These are phyloP conservation scores for Phenganax stokvisi DNA, from an alignment of 92 coral and sea anemone species.

Conservation along the genomic window DNA sequence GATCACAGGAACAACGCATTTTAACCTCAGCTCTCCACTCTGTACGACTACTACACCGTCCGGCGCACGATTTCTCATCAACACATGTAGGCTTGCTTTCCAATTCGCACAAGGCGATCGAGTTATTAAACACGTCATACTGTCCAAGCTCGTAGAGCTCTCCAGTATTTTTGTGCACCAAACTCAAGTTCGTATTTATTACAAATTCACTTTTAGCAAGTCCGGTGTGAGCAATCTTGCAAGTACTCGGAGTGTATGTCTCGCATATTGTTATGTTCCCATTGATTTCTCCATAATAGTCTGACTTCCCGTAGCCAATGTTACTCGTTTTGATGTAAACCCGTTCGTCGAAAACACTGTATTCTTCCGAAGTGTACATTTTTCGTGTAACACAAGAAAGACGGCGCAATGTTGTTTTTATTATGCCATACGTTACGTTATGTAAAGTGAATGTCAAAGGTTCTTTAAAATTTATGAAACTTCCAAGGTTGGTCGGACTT, in stretches of 20 bases:
- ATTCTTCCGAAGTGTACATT: not conserved
- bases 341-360: not conserved
- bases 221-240: not conserved
- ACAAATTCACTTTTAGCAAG: not conserved
- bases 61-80: not conserved
- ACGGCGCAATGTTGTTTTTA: conserved; percentile 28
- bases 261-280: conserved; percentile 13
- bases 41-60: conserved; percentile 7
- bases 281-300: conserved; percentile 3
- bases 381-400: conserved; percentile 4
- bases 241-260: not conserved
- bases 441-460: not conserved
- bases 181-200: conserved; percentile 1
- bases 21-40: conserved; percentile 4
- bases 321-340: not conserved
- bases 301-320: not conserved
- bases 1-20: conserved; percentile 29
- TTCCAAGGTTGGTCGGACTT: not conserved
- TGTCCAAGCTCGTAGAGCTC: not conserved
- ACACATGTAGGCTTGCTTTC: not conserved
- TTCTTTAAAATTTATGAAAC: conserved; percentile 12
- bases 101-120: not conserved
- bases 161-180: not conserved
- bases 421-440: conserved; percentile 2
- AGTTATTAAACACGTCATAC: conserved; percentile 4